Conservation (phyloP, 2,797 vertebrate species). For the Champsocephalus esox region DNA sequence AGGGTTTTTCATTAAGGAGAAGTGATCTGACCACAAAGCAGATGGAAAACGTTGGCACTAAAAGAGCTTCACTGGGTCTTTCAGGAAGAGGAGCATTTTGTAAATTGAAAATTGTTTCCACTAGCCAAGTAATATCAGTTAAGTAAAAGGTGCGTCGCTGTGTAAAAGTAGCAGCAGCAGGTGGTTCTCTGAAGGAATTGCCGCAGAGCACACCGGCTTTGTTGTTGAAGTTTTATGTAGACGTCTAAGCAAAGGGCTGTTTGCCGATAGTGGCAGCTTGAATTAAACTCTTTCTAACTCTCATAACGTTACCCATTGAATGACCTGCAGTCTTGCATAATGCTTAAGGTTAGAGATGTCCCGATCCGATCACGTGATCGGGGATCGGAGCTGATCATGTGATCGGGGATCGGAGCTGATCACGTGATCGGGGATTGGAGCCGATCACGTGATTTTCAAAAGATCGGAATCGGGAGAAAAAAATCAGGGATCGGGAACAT, state of each 20-base stretch:
- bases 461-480: no score
- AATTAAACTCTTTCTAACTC: slow-evolving; percentile 22
- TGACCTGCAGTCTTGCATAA: not conserved
- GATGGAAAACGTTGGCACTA: slow-evolving; percentile 25
- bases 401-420: no score
- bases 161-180: slow-evolving; percentile 23
- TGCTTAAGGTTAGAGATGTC: not conserved
- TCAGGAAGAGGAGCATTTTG: slow-evolving; percentile 18
- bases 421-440: no score
- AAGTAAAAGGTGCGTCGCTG: not conserved
- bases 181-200: slow-evolving; percentile 16
- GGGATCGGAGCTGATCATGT: no score
- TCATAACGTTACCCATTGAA: slow-evolving; percentile 16
- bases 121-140: not conserved
- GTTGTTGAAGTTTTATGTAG: slow-evolving; percentile 22
- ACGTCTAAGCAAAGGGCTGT: slow-evolving; percentile 4
- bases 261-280: slow-evolving; percentile 15
- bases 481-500: no score
- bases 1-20: slow-evolving; percentile 29
- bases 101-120: slow-evolving; percentile 16
- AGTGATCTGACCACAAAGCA: slow-evolving; percentile 14
- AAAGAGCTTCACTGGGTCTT: slow-evolving; percentile 17
- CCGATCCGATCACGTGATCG: no score
- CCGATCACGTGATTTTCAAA: no score
- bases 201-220: not conserved